Evolutionary conservation across 2,888 invertebrate species (phyloP), one percentile per base, ranked within the genome.

Genomic region (Patella caerulea): DNA sequence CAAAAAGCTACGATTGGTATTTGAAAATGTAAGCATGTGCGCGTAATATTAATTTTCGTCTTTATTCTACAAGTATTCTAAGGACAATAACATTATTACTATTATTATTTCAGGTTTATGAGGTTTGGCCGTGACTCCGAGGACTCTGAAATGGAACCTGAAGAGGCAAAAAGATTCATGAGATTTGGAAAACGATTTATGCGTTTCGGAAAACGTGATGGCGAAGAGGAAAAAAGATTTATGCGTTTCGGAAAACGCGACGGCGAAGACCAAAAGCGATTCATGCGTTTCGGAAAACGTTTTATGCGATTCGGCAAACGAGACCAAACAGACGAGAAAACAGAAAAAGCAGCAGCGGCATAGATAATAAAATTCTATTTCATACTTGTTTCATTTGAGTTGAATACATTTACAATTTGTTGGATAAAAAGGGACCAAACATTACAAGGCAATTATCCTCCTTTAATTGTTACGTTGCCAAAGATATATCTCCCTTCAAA

Each of bases 291-390:
- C 54, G 84, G 83, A 55, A 87, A 86, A 83, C 70, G 86, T 74
- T 87, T 86, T 79, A 87, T 86, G 86, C 78, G 87, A 73, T 87
- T 87, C 78, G 87, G 87, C 9, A 80, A 80, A 76, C 53, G 73
- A 19, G 75, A 56, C 52, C 72, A 76, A 59, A 73, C 71, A 45
- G 78, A 24, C 11, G 65, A 65, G 24, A 65, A 65, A 65, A 24
- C 19, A 65, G 65, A 65, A 2, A 65, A 65, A 65, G 9, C 65
- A 65, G 65, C 65, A 19, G 24, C 65, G 14, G 65, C 65, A 65
- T 65, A 65, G 24, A 65, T 45, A 45, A 45, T 45, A 45, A 45
- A 45, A 45, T 45, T 45, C 7, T 45, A 45, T 9, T 45, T 45
- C 45, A 45, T 45, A 45, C 9, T 45, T 45, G 45, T 45, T 45